Evolutionary conservation across 2,113 vertebrate genomes (phyloP), one percentile per base, ranked within the genome.

Genomic region (Calidris pygmaea): DNA sequence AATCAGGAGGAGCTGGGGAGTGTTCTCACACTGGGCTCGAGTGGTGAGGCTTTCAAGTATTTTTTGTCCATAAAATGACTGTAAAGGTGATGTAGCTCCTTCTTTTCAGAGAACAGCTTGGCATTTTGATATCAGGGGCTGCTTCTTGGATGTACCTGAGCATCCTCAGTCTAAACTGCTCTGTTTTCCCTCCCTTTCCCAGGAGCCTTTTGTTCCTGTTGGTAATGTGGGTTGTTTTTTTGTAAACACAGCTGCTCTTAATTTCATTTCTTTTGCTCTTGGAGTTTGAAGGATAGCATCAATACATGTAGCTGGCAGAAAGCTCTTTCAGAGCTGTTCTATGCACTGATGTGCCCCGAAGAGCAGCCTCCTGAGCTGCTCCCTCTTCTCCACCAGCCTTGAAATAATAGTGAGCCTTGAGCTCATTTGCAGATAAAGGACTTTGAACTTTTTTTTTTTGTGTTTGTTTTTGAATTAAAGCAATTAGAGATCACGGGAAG

Each of bases 261-360:
- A 26, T 52, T 83, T 41, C 17, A 5, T 62, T 93, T 76, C 71
- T 68, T 41, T 45, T 39, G 52, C 13, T 17, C 12, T n/a, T 30
- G 0, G 10, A 70, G 35, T 30, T 3, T 23, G 41, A 29, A 39
- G 52, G 39, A 50, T 18, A 59, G 78, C 29, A 20, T 8, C 6
- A 11, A 9, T n/a, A 30, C 7, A 6, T 0, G 2, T 50, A 59
- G 50, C 52, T 92, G 83, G 30, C 8, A 4, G 70, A 86, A 7
- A 65, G 58, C 74, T 39, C 29, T 9, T 14, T 21, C 12, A 23
- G 73, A 86, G 34, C 55, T 32, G 29, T 62, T 35, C 35, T 15
- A 29, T 48, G 65, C 4, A 0, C 37, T 20, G 5, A 4, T 4
- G 5, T 12, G 32, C 16, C 76, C 43, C 7, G 1, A 0, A 15